Base-by-base conservation (phyloP, 2,888 invertebrate species). In the Hydroisotoma schaefferi region DNA sequence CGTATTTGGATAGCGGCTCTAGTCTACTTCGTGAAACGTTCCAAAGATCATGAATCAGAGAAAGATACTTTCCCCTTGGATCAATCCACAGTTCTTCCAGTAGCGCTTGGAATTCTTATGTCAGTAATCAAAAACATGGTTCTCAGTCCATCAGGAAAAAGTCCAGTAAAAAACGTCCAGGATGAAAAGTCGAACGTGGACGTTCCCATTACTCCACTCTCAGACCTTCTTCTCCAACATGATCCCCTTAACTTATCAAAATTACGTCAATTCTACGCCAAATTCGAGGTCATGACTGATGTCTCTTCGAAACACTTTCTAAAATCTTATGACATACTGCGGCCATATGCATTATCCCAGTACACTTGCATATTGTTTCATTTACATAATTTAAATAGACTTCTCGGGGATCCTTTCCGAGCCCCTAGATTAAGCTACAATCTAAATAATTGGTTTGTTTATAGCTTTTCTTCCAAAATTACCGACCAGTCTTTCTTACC, bases 401-500 rank as follows among this genome's bases (percentile, higher is more conserved):
- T 71, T 20, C 38, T 70, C 3, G 64, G 61, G 15, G 57, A 65
- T 18, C 67, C 68, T 0, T 58, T 70, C 8, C 63, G 57, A 22
- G 29, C 63, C 3, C 68, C 69, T 2, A 67, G 63, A 46, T 25
- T 67, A 20, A 27, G 60, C 15, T 64, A 55, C 20, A 51, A 38
- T 1, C 15, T 60, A 3, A 60, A 64, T 20, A 64, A 64, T 38
- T 64, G 44, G 18, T 60, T 64, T 38, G 33, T 57, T 2, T 64
- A 60, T 29, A 57, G 57, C 15, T 58, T 63, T 8, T 8, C 47
- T 8, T 20, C 23, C 18, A 47, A 25, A 8, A 8, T 47, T 8
- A 22, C 43, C 20, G 18, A 15, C 33, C 8, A 33, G n/a, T n/a
- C n/a, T n/a, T n/a, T n/a, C n/a, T n/a, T n/a, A n/a, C n/a, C n/a